Evolutionary conservation across 1,140 invertebrate genomes (phyloP).

Genomic region (Melanaphis sacchari): DNA sequence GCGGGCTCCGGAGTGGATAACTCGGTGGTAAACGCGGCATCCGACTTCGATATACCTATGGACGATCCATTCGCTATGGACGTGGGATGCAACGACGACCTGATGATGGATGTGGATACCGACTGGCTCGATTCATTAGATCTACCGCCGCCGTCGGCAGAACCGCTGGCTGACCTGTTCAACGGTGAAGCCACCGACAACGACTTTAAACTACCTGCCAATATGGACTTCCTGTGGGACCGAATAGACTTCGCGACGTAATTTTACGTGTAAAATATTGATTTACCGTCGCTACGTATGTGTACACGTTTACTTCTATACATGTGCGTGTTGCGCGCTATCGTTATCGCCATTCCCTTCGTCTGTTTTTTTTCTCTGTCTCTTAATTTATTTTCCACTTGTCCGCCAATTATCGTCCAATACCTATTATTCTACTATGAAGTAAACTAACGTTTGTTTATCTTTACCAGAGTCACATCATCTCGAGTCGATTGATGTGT

Average conservation of each 20-base stretch:
- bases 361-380: background rate
- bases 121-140: constrained; percentile 74
- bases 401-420: background rate
- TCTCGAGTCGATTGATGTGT: background rate
- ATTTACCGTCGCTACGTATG: background rate
- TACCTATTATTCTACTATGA: background rate
- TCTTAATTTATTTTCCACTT: too few relatives aligned
- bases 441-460: background rate
- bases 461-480: background rate
- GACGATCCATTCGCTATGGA: constrained; percentile 62
- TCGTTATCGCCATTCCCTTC: constrained; percentile 36
- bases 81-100: constrained; percentile 61
- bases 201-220: constrained; percentile 68
- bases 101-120: constrained; percentile 70
- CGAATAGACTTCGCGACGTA: constrained; percentile 72
- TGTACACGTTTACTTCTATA: background rate
- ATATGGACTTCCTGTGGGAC: constrained; percentile 67
- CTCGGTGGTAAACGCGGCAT: constrained; percentile 59
- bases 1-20: constrained; percentile 65
- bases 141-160: constrained; percentile 61
- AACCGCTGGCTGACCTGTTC: constrained; percentile 68
- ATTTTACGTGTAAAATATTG: constrained; percentile 55
- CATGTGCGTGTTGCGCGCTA: background rate
- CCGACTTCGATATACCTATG: constrained; percentile 64
- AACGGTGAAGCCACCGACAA: constrained; percentile 70